These are phyloP conservation scores for Psephotus haematonotus DNA, from an alignment of 2,113 vertebrate genomes.

Conservation along the genomic window DNA sequence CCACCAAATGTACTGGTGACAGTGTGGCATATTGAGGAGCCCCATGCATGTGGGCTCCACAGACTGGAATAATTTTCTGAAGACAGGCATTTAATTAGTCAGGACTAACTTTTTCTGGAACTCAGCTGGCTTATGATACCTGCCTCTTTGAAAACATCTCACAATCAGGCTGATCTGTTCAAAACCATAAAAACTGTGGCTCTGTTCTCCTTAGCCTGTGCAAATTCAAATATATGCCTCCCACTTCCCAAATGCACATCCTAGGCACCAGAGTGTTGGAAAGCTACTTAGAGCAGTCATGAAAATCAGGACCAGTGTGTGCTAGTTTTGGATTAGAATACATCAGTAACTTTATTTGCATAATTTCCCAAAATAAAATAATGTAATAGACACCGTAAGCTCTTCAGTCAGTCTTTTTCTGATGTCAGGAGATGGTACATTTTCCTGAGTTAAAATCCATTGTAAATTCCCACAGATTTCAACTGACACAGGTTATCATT, in stretches of 20 bases:
- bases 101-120: neutral
- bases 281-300: neutral
- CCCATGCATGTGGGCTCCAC: neutral
- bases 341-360: neutral
- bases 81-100: neutral
- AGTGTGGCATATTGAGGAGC: neutral
- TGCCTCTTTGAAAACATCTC: neutral
- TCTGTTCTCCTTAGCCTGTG: neutral
- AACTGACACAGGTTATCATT: neutral
- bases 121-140: neutral
- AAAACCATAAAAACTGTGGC: neutral
- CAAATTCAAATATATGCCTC: neutral
- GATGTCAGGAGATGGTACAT: neutral
- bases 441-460: slow-evolving; percentile 24
- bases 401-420: neutral
- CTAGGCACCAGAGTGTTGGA: neutral
- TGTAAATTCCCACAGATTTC: slow-evolving; percentile 13
- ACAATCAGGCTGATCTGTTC: neutral
- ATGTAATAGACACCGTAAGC: neutral
- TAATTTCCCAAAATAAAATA: neutral
- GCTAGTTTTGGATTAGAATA: neutral
- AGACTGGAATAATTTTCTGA: neutral
- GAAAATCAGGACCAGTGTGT: neutral
- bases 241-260: neutral
- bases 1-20: neutral